Evolutionary conservation across 2,888 invertebrate genomes (phyloP), one percentile per base, ranked within the genome.

Genomic region (Neelides folsomi): DNA sequence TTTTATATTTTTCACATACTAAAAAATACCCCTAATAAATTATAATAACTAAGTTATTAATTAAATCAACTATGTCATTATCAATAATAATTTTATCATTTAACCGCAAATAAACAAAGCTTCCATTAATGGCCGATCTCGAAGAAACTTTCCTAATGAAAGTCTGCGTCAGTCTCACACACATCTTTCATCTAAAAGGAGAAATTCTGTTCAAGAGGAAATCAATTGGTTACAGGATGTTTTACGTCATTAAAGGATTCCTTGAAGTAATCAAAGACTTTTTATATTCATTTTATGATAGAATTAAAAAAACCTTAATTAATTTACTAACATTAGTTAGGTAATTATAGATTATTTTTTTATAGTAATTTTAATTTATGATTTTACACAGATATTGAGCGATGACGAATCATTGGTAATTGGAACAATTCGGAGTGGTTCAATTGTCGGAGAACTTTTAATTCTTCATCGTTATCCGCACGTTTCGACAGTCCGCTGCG

Each of bases 91-190:
- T 5, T 5, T 27, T 27, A 5, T 5, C 27, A 27, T 7, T 27
- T 27, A 3, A n/a, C n/a, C n/a, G n/a, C n/a, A n/a, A 27, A 27
- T 27, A 27, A 27, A 27, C 27, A 27, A 27, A 55, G 55, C 44
- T 55, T 38, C 55, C 55, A 37, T 27, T 55, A 8, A 41, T 55
- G 15, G 16, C 19, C n/a, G 52, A 55, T 43, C 13, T 64, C 16
- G 62, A 62, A 2, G 51, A 56, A 5, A 54, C 59, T 8, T 59
- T 64, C 36, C 49, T 64, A 2, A 64, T 62, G 64, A 60, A 49
- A 20, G 34, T 64, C 1, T 55, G 57, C 2, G 52, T 59, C 18
- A 51, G 56, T 12, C 58, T 61, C 43, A 57, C 52, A n/a, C 64
- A 62, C 53, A 57, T 49, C 1, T 62, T 64, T 51, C 60, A 54